Conservation (phyloP, 2,113 vertebrate species). For the Pristiophorus japonicus region DNA sequence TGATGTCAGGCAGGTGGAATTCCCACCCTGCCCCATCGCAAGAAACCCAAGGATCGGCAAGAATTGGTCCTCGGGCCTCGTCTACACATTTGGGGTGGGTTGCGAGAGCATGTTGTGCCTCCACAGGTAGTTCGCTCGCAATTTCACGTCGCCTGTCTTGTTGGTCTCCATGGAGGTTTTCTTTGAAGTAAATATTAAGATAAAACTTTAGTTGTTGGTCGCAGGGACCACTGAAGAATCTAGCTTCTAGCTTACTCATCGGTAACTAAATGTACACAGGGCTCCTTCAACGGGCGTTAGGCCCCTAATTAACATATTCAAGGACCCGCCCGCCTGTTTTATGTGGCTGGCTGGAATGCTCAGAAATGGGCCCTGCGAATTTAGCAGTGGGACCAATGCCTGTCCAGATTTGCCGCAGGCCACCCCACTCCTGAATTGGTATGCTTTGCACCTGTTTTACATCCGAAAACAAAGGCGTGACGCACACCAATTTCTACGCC, state of each 20-base stretch:
- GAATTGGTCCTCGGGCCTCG: neutral
- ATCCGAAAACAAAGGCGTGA: neutral
- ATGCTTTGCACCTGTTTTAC: neutral
- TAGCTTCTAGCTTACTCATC: neutral
- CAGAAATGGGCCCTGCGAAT: neutral
- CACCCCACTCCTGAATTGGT: neutral
- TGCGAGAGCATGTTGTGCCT: neutral
- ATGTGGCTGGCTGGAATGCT: neutral
- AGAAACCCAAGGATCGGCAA: neutral
- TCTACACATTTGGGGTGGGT: neutral
- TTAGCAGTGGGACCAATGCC: neutral
- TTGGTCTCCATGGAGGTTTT: neutral
- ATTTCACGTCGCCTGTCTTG: neutral
- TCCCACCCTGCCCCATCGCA: neutral
- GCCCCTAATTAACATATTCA: neutral
- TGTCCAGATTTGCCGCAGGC: neutral
- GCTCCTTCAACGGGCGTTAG: neutral
- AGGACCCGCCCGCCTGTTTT: neutral
- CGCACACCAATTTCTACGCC: neutral
- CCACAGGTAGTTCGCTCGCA: neutral
- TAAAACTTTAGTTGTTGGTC: neutral
- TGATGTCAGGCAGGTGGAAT: neutral
- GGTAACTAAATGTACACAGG: neutral
- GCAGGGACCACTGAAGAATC: neutral
- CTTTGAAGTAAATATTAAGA: neutral